phyloP scores from a whole-genome alignment of 2,888 invertebrate species.

The Polydrusus cervinus region DNA sequence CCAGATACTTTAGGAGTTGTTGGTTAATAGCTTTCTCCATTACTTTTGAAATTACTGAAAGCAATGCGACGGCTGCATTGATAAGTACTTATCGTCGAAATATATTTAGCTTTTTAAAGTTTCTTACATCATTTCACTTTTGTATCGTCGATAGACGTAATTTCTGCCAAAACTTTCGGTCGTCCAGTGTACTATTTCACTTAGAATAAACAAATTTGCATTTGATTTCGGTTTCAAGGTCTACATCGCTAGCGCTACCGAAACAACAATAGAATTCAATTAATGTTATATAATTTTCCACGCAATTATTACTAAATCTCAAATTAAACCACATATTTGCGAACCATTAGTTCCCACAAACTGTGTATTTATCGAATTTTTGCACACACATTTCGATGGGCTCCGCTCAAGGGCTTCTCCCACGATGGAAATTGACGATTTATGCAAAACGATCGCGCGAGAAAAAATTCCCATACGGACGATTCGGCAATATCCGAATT shows the following conservation, averaged over 20 bases:
- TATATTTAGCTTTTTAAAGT: too few species aligned
- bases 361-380: slow-evolving; percentile 22
- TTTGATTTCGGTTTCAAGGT: slow-evolving; percentile 22
- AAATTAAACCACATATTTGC: slow-evolving; percentile 18
- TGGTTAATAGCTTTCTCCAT: too few species aligned
- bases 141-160: too few species aligned
- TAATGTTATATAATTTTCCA: slow-evolving; percentile 28
- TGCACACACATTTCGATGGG: slow-evolving; percentile 21
- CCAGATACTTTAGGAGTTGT: too few species aligned
- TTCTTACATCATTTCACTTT: too few species aligned
- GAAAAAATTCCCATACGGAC: slow-evolving; percentile 31
- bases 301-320: background rate
- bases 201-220: slow-evolving; percentile 20
- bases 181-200: background rate
- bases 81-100: too few species aligned
- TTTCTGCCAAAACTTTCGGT: too few species aligned
- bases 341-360: slow-evolving; percentile 22
- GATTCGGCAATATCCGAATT: slow-evolving; percentile 21
- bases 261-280: slow-evolving; percentile 27
- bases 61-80: too few species aligned
- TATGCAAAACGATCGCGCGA: slow-evolving; percentile 24
- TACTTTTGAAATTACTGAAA: too few species aligned
- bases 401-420: slow-evolving; percentile 29
- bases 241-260: background rate
- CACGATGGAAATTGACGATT: slow-evolving; percentile 22